A percentile compares a stretch with the other conserved stretches of the same genome.
Evolutionary conservation across 2,888 invertebrate genomes (phyloP).

Genomic region (Cephus pygmeus): DNA sequence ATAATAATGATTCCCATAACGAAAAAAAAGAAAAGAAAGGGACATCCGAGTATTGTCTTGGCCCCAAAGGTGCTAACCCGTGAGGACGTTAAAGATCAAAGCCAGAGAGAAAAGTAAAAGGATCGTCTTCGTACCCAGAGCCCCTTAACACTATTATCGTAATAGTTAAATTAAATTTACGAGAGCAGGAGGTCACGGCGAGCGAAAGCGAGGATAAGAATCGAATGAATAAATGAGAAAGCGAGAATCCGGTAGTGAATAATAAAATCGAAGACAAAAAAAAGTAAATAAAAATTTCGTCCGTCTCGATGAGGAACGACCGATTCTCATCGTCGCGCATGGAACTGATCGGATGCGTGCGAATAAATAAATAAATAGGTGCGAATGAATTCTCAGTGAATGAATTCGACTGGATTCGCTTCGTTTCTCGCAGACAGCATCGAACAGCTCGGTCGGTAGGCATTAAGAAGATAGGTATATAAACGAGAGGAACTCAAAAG

Average conservation of each 20-base stretch:
- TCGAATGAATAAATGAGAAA: background rate
- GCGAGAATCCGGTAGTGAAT: background rate
- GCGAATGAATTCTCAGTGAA: background rate
- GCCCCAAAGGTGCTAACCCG: background rate
- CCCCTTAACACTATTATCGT: background rate
- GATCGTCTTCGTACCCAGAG: background rate
- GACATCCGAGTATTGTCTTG: background rate
- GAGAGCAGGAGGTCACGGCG: background rate
- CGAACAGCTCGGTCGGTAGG: background rate
- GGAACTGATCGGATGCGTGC: background rate
- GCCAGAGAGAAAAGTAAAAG: background rate
- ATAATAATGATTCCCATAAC: background rate
- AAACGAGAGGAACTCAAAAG: background rate
- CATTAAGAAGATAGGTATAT: background rate
- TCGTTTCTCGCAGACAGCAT: background rate
- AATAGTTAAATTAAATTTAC: background rate
- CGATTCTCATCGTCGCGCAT: background rate
- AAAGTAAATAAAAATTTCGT: background rate
- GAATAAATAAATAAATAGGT: background rate
- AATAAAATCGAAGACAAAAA: constrained; percentile 7
- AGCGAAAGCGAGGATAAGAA: background rate
- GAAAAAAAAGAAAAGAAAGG: background rate
- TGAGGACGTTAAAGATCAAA: background rate
- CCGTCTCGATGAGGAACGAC: background rate
- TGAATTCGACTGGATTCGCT: background rate